Base-by-base conservation (phyloP, 2,797 vertebrate species). In the Diglossa cyanea region DNA sequence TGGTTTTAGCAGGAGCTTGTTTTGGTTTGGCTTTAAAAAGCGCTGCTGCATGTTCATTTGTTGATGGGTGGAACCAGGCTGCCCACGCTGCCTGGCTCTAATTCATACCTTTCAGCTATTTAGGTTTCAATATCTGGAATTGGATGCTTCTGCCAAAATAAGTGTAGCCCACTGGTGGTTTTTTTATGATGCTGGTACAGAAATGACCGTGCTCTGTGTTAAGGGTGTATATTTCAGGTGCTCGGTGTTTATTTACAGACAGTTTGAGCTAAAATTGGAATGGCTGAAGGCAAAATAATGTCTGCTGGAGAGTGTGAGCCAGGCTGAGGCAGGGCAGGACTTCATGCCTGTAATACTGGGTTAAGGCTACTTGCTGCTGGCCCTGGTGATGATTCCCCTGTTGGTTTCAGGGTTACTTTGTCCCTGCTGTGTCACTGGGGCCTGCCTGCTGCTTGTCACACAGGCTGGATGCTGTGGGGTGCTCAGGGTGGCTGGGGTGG, bases 51-150 rank as follows among this genome's bases (percentile, higher is more conserved):
- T 47, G 33, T 90, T 96, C 70, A 5, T 90, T 92, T 89, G 71
- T 54, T 75, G 81, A 77, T 5, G 60, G 94, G 72, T 85, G 78
- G 93, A 87, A 73, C 81, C 4, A 4, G 48, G 78, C 95, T 95
- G 94, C 93, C 95, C 94, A 91, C 61, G 25, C 85, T 2, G 76
- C 26, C 94, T 96, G 95, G 63, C 95, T 96, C 81, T 67, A 85
- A 87, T 88, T 96, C 86, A 17, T 93, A 71, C 92, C 88, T 95
- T 92, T 92, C 78, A 50, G 94, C 93, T 96, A 83, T 95, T 95
- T 92, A 68, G 81, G 88, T 85, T 91, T 95, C 92, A 79, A 23
- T 87, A 82, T 94, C 94, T 79, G 75, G 58, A 94, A 83, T 74
- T 67, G 84, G 84, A 79, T 1, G 13, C 57, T 77, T 87, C 89